These are phyloP conservation scores for Ptychobarbus kaznakovi DNA, from an alignment of 2,797 vertebrate species.

Conservation along the genomic window DNA sequence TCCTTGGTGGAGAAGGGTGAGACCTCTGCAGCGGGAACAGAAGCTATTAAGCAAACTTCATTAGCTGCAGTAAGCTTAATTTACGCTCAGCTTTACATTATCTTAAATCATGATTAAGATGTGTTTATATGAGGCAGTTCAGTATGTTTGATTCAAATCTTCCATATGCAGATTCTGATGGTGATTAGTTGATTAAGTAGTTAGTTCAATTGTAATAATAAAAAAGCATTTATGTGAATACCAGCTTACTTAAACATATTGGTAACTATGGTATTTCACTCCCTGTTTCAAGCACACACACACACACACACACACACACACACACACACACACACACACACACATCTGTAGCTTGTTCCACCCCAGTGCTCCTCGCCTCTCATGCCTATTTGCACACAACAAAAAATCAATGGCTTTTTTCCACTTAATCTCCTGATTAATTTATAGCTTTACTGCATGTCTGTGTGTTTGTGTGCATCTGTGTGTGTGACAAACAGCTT, in stretches of 20 bases:
- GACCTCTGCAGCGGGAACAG: conserved; percentile 44
- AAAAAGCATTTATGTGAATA: neutral
- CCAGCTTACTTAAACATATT: neutral
- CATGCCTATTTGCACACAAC: conserved; percentile 62
- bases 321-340: conserved; percentile 27
- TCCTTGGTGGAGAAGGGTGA: conserved; percentile 46
- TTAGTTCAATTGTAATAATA: neutral
- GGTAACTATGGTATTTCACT: neutral
- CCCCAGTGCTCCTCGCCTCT: conserved; percentile 46
- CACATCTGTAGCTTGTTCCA: conserved; percentile 52
- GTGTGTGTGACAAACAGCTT: conserved; percentile 56
- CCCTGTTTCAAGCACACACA: conserved; percentile 1
- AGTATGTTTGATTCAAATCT: neutral
- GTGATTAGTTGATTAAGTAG: no score
- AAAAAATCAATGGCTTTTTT: conserved; percentile 63
- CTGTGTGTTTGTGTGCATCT: conserved; percentile 44
- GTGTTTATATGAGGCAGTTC: neutral
- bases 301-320: conserved; percentile 28
- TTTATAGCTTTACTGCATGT: conserved; percentile 58
- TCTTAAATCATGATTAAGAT: conserved; percentile 20
- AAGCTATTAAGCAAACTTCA: conserved; percentile 39
- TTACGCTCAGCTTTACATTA: conserved; percentile 44
- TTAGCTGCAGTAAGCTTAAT: conserved; percentile 59
- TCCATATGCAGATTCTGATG: neutral
- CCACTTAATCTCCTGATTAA: conserved; percentile 64